Percentiles rank a stretch among this genome's conserved stretches.
These are phyloP conservation scores for Mus minutoides DNA, from an alignment of 2,797 vertebrate species.

Conservation along the genomic window DNA sequence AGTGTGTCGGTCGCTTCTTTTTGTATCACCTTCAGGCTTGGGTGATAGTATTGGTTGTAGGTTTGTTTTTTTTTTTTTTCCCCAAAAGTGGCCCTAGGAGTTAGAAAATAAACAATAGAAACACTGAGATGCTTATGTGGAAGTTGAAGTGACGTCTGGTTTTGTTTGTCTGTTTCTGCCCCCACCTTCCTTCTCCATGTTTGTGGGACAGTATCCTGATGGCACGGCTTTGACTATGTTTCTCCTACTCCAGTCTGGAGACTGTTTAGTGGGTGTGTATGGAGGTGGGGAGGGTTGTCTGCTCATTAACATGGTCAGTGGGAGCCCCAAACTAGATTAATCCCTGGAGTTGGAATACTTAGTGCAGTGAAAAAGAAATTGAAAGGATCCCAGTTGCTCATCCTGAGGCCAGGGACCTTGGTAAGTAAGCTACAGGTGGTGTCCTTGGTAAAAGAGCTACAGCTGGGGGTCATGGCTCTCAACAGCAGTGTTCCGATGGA, in stretches of 20 bases:
- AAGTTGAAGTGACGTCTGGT: background rate
- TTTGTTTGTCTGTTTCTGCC: background rate
- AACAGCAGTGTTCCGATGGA: background rate
- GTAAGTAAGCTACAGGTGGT: background rate
- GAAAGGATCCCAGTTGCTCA: background rate
- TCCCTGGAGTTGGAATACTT: background rate
- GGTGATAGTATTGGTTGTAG: background rate
- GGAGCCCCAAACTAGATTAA: background rate
- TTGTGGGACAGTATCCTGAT: background rate
- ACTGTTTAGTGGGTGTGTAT: background rate
- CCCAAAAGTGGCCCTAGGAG: background rate
- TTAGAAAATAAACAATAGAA: constrained; percentile 34
- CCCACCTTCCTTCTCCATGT: background rate
- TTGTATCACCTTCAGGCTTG: background rate
- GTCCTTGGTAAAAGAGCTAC: background rate
- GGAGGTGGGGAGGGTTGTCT: background rate
- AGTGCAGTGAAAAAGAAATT: background rate
- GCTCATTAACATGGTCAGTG: background rate
- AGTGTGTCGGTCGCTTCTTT: background rate
- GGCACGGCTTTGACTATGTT: background rate
- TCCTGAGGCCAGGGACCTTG: background rate
- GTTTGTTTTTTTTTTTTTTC: background rate
- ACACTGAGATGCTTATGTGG: background rate
- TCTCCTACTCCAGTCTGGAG: background rate
- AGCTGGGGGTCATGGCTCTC: background rate